Evolutionary conservation across 2,888 invertebrate species (phyloP).

Genomic region (Pheosia tremula): DNA sequence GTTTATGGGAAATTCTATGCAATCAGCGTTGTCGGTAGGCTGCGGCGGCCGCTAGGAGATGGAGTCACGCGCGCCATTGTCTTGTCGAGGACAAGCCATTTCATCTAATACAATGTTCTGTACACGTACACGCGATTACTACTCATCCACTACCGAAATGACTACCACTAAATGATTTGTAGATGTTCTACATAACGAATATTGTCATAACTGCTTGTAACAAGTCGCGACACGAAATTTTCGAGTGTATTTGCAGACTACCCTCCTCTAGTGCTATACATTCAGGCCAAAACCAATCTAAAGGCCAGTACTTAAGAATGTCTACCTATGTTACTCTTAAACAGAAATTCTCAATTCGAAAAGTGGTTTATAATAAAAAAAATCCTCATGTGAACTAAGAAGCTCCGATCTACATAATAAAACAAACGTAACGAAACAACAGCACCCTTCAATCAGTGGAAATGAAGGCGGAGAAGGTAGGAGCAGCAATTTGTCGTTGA

Average conservation of each 20-base stretch:
- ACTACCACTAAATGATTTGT: constrained; percentile 36
- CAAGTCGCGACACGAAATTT: too few relatives aligned
- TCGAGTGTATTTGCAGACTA: not conserved
- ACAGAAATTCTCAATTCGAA: not conserved
- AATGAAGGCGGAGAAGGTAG: constrained; percentile 62
- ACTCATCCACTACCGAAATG: constrained; percentile 49
- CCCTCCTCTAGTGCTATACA: not conserved
- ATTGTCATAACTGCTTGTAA: not conserved
- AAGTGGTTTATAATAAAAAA: not conserved
- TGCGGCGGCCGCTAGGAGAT: constrained; percentile 47
- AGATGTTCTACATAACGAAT: constrained; percentile 13
- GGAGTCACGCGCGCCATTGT: constrained; percentile 71
- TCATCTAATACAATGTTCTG: constrained; percentile 51
- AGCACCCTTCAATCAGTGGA: constrained; percentile 67
- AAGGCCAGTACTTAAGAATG: not conserved
- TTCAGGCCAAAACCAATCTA: not conserved
- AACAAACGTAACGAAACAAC: constrained; percentile 34
- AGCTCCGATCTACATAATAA: constrained; percentile 12
- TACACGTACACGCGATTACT: constrained; percentile 46
- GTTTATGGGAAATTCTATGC: constrained; percentile 54
- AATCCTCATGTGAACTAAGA: not conserved
- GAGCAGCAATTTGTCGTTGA: constrained; percentile 64
- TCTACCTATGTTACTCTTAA: not conserved
- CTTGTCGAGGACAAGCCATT: constrained; percentile 54
- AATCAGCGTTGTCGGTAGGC: constrained; percentile 44